These are phyloP conservation scores for Eupithecia exiguata DNA, from an alignment of 2,888 invertebrate genomes.

Conservation along the genomic window DNA sequence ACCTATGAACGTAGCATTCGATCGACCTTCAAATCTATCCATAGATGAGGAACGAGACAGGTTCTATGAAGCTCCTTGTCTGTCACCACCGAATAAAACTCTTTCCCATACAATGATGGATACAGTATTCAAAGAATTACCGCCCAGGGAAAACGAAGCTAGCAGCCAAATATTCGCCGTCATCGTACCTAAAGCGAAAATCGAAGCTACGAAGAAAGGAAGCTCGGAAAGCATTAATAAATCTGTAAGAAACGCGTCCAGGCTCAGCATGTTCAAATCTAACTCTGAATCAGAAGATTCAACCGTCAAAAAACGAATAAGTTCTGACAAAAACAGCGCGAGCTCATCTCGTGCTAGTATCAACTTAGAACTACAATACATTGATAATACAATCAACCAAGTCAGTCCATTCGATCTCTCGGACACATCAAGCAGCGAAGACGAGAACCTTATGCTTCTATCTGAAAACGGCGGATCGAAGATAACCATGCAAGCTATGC, in stretches of 20 bases:
- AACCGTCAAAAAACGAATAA: slow-evolving; percentile 72
- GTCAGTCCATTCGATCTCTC: slow-evolving; percentile 68
- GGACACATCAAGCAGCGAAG: slow-evolving; percentile 79
- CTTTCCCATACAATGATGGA: slow-evolving; percentile 76
- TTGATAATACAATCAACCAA: slow-evolving; percentile 65
- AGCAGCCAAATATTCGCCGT: slow-evolving; percentile 76
- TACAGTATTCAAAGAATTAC: slow-evolving; percentile 76
- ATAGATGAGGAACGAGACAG: slow-evolving; percentile 63
- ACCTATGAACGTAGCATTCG: slow-evolving; percentile 53
- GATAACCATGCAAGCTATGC: slow-evolving; percentile 77
- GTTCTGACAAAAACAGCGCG: slow-evolving; percentile 76
- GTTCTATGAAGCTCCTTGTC: slow-evolving; percentile 71
- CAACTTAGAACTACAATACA: slow-evolving; percentile 73
- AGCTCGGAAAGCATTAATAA: slow-evolving; percentile 73
- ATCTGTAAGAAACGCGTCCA: slow-evolving; percentile 68
- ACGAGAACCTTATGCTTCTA: slow-evolving; percentile 76
- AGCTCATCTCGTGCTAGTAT: slow-evolving; percentile 73
- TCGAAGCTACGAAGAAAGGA: slow-evolving; percentile 61
- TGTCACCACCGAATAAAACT: slow-evolving; percentile 79
- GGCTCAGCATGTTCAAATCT: slow-evolving; percentile 70
- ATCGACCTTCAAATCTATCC: slow-evolving; percentile 68
- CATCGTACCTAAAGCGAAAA: slow-evolving; percentile 75
- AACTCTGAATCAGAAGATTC: slow-evolving; percentile 78
- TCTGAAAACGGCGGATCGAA: slow-evolving; percentile 78
- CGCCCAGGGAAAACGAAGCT: slow-evolving; percentile 58